Base-by-base conservation (phyloP, 2,797 vertebrate genomes). In the Gymnothorax reevesii region DNA sequence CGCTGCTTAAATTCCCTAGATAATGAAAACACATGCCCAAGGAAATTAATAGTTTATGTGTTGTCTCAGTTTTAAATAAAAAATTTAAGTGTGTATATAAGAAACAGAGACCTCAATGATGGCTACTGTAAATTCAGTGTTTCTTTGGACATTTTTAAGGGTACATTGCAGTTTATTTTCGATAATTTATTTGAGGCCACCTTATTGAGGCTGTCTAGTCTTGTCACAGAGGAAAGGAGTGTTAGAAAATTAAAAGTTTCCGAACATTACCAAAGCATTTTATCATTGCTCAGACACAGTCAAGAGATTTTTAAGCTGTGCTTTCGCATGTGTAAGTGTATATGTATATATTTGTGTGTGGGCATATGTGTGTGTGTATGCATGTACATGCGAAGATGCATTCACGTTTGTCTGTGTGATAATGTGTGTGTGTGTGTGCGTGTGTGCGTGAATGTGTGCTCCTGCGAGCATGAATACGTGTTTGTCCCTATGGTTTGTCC, bases 1-100 rank as follows among this genome's bases (percentile, higher is more conserved):
- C 85, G 86, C 89, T 90, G 89, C 88, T 91, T 92, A 90, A 87
- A 77, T 42, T 89, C 91, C 91, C 93, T 91, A 93, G 89, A 93
- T 82, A 85, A 82, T 49, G 3, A 86, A 89, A 91, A 90, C 90
- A 91, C 92, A 91, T 91, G 83, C 86, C 60, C 86, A 84, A 79
- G 42, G 27, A 73, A 84, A 69, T n/a, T 85, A 84, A 79, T 79
- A 84, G 88, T 89, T 83, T 60, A 69, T 85, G 6, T 7, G 82
- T 83, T 55, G 27, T 33, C 82, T 87, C 87, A 90, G 59, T 89
- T 85, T 83, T 84, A 69, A 20, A 84, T 83, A 54, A 49, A 86
- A 55, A 49, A 64, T 64, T 85, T 22, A 84, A 42, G 57, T 0
- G 49, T 69, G 17, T 20, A 79, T 5, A 77, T 42, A 84, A 20